Conservation (phyloP, 2,888 invertebrate species). For the Leptopilina drosophilae region DNA sequence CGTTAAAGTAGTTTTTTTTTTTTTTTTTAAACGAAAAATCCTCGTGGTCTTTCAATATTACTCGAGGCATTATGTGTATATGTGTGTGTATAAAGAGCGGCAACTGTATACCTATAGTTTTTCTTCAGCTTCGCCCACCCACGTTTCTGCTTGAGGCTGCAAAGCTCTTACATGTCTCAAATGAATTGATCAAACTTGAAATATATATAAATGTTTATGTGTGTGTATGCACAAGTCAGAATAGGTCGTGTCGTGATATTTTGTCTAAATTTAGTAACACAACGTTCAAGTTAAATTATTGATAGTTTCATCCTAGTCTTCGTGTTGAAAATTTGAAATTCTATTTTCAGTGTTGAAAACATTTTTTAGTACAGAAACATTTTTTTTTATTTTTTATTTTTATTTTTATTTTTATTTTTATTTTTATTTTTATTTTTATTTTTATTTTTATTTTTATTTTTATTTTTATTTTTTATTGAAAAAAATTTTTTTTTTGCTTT, state of each 20-base stretch:
- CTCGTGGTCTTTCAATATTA: neutral
- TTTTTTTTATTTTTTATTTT: no score
- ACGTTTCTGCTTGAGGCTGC: conserved; percentile 21
- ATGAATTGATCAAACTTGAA: conserved; percentile 6
- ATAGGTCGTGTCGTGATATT: conserved; percentile 34
- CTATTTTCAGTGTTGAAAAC: no score
- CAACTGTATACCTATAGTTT: neutral
- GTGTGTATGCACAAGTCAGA: neutral
- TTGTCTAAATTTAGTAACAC: conserved; percentile 22
- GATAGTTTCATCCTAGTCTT: neutral
- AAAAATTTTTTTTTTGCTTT: no score
- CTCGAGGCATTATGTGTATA: conserved; percentile 27
- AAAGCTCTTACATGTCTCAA: conserved; percentile 17
- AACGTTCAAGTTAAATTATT: neutral
- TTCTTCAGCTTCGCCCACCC: conserved; percentile 28
- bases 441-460: no score
- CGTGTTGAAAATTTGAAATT: neutral
- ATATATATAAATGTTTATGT: neutral
- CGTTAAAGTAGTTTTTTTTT: conserved; percentile 12
- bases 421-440: no score
- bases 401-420: no score
- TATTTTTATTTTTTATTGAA: no score
- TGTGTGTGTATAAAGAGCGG: neutral
- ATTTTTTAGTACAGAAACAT: no score
- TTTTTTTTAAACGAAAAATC: conserved; percentile 15